Conservation (phyloP, 53 echinoderm and acorn worm genomes). For the Crossaster papposus region DNA sequence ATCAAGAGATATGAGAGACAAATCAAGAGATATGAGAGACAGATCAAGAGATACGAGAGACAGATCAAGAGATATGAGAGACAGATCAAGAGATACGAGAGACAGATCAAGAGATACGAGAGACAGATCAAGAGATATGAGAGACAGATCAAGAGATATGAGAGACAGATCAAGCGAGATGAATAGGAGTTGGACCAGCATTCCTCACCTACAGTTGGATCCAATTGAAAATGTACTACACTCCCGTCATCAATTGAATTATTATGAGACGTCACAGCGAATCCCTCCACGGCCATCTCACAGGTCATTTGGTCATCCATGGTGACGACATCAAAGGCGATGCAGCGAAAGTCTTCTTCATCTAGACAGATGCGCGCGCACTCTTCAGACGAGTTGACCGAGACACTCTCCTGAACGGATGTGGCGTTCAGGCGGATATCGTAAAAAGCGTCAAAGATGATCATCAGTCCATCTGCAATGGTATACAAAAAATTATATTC, state of each 20-base stretch:
- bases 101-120: no score
- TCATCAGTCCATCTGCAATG: background rate
- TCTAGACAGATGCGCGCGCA: slow-evolving; percentile 46
- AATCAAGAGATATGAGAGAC: no score
- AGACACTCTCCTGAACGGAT: slow-evolving; percentile 8
- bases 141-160: no score
- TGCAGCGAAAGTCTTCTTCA: background rate
- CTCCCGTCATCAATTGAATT: background rate
- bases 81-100: no score
- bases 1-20: no score
- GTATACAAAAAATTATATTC: background rate
- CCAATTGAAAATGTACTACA: slow-evolving; percentile 18
- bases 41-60: no score
- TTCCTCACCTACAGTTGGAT: slow-evolving; percentile 23
- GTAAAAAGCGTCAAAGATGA: slow-evolving; percentile 42
- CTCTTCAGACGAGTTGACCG: slow-evolving; percentile 7
- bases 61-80: no score
- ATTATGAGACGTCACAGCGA: background rate
- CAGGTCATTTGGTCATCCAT: background rate
- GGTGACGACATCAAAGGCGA: slow-evolving; percentile 16
- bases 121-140: no score
- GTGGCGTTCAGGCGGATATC: slow-evolving; percentile 29
- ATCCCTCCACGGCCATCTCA: slow-evolving; percentile 12
- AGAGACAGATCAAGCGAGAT: no score
- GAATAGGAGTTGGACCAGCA: no score